Evolutionary conservation across 2,113 vertebrate species (phyloP).

Genomic region (Aphelocoma coerulescens): DNA sequence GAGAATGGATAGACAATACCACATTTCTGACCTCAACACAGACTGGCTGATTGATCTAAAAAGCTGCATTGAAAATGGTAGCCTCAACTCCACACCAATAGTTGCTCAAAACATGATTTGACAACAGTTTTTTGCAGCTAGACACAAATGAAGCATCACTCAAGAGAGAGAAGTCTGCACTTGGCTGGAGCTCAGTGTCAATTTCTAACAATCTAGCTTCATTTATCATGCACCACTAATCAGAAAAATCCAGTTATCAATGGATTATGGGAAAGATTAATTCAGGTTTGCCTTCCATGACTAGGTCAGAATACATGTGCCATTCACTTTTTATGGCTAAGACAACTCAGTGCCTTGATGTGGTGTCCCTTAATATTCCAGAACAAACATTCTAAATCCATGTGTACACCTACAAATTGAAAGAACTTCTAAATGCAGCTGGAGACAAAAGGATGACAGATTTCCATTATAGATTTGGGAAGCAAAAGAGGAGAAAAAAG

Average conservation of each 20-base stretch:
- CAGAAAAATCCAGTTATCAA: not conserved
- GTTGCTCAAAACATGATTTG: not conserved
- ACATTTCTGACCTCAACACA: not conserved
- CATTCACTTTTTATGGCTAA: not conserved
- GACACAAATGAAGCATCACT: not conserved
- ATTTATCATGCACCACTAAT: not conserved
- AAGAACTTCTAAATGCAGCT: not conserved
- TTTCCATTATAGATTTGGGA: not conserved
- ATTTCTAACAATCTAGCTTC: not conserved
- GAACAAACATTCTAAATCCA: not conserved
- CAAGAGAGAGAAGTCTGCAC: not conserved
- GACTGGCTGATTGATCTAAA: not conserved
- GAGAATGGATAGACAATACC: not conserved
- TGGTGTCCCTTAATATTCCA: not conserved
- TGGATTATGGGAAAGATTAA: not conserved
- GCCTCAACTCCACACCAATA: not conserved
- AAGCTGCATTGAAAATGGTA: not conserved
- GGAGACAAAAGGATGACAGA: not conserved
- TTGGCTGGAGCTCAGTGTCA: not conserved
- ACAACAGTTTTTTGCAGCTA: not conserved
- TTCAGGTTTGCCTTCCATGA: not conserved
- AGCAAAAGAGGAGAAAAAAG: not conserved
- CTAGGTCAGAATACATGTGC: not conserved
- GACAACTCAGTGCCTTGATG: not conserved
- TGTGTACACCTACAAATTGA: not conserved